Evolutionary conservation across 1,140 invertebrate species (phyloP), one percentile per base, ranked within the genome.

Genomic region (Zaprionus capensis): DNA sequence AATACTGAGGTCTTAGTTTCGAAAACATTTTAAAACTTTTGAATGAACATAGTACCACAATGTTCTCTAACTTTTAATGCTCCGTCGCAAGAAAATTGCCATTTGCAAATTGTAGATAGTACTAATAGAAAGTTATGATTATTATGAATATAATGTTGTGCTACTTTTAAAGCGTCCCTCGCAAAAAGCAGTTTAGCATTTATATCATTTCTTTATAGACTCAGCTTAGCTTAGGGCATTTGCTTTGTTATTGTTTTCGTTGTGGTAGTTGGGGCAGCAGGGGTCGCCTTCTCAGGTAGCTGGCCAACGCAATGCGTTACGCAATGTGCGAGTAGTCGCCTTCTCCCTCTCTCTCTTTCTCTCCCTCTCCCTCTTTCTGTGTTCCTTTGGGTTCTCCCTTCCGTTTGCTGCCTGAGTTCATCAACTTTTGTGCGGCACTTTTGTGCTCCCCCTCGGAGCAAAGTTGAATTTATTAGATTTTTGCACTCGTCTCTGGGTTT

Each of bases 401-500:
- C 11, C 24, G 70, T 55, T 53, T 7, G 51, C 51, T 26, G 28
- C 22, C 56, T 59, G 77, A 81, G 84, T 87, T 87, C 85, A 87
- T 87, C 81, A 90, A 87, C 84, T 76, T 84, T 88, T 87, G 49
- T 58, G 51, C 51, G 49, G 49, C 26, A 63, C 63, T 56, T 24
- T 56, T 31, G 28, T 31, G 36, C 63, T 38, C 49, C 49, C 38
- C 36, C 22, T 68, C 46, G 62, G 41, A 17, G 65, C 57, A 17
- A 46, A 65, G 44, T 62, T 65, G 69, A 81, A 90, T 87, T 87
- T 87, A 87, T 87, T 87, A 90, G 84, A 87, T 87, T 87, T 87
- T 71, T 77, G 81, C 78, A 73, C 63, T 62, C 71, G 57, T 72
- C 49, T 58, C 58, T 49, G 55, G 41, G 64, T 72, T 70, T 88